These are phyloP conservation scores for Sebastes trivittatus DNA, from an alignment of 2,797 vertebrate species.

Conservation along the genomic window DNA sequence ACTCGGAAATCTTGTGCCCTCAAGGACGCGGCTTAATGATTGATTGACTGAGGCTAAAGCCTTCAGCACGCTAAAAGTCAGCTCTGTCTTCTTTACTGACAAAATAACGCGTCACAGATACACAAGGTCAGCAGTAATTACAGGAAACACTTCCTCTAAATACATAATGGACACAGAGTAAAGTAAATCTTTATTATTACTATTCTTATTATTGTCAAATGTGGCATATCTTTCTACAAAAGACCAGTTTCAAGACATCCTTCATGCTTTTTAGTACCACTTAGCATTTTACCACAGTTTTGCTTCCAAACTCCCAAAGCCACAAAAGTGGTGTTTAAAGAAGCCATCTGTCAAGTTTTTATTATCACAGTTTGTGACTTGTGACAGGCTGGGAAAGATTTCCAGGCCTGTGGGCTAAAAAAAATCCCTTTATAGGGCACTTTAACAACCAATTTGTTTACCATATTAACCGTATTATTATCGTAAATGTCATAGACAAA, in stretches of 20 bases:
- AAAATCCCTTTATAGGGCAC: conserved; percentile 19
- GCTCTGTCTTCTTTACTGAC: conserved; percentile 65
- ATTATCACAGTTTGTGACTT: not conserved
- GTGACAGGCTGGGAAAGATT: conserved; percentile 15
- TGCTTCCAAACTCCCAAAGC: conserved; percentile 36
- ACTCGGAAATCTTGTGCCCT: conserved; percentile 47
- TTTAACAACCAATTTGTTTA: not conserved
- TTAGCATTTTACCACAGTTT: conserved; percentile 48
- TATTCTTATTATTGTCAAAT: not conserved
- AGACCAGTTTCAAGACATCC: conserved; percentile 26
- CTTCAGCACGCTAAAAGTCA: conserved; percentile 60
- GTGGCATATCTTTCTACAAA: not conserved
- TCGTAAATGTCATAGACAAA: not conserved
- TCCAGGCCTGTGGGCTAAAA: conserved; percentile 9
- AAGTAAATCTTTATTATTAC: conserved; percentile 20
- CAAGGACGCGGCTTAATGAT: conserved; percentile 65
- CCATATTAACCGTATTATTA: not conserved
- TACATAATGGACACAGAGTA: conserved; percentile 20
- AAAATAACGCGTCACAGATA: conserved; percentile 37
- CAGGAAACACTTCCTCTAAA: conserved; percentile 41
- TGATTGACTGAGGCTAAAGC: conserved; percentile 68
- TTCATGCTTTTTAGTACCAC: conserved; percentile 11
- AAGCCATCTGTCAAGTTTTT: conserved; percentile 45
- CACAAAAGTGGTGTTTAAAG: conserved; percentile 23
- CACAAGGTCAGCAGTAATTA: conserved; percentile 53